Evolutionary conservation across 2,797 vertebrate genomes (phyloP).

Genomic region (Sardinella longiceps): DNA sequence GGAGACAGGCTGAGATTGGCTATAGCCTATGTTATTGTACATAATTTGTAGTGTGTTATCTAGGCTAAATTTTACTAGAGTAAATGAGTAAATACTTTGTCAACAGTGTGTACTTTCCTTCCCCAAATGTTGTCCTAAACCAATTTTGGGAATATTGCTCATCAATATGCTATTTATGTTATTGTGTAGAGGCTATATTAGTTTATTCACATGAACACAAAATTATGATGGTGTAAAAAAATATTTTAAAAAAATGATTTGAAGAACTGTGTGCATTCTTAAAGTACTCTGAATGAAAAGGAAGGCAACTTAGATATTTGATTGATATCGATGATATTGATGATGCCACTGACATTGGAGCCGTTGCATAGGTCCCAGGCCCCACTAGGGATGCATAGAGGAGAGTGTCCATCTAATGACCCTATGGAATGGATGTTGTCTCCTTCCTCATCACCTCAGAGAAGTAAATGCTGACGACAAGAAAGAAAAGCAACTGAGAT

Average conservation of each 20-base stretch:
- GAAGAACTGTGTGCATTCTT: background rate
- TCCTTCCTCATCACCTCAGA: background rate
- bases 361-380: background rate
- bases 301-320: background rate
- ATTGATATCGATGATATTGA: background rate
- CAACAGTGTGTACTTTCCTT: too few relatives aligned
- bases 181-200: too few relatives aligned
- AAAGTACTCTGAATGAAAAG: background rate
- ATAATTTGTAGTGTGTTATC: too few relatives aligned
- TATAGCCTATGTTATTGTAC: background rate
- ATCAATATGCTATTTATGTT: too few relatives aligned
- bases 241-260: background rate
- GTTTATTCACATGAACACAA: too few relatives aligned
- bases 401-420: background rate
- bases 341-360: background rate
- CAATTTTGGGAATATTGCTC: too few relatives aligned
- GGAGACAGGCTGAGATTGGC: background rate
- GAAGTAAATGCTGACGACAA: background rate
- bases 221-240: too few relatives aligned
- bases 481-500: background rate
- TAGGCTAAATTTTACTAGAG: too few relatives aligned
- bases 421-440: background rate
- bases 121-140: too few relatives aligned
- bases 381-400: background rate
- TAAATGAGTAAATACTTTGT: too few relatives aligned